phyloP scores from a whole-genome alignment of 1,140 invertebrate genomes.

The Brachionus sp. region DNA sequence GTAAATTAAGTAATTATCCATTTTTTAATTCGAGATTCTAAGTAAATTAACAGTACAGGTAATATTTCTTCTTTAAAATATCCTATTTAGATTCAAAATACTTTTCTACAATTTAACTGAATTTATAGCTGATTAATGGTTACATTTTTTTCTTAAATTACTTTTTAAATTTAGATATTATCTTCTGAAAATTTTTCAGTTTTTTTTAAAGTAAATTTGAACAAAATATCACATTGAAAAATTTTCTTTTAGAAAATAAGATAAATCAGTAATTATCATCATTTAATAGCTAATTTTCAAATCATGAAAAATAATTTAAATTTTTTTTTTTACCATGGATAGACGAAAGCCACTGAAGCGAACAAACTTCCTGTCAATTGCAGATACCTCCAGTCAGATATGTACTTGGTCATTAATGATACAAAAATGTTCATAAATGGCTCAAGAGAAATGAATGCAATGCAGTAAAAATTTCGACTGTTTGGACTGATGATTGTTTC shows the following conservation, averaged over 20 bases:
- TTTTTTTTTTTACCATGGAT: constrained; percentile 33
- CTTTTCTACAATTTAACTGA: too few relatives aligned
- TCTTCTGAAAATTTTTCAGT: background rate
- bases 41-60: too few relatives aligned
- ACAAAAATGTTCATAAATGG: constrained; percentile 4
- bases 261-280: background rate
- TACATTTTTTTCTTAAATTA: too few relatives aligned
- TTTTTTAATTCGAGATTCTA: too few relatives aligned
- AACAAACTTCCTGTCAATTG: constrained; percentile 33
- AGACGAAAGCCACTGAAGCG: background rate
- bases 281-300: background rate
- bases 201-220: background rate
- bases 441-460: background rate
- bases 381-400: constrained; percentile 30
- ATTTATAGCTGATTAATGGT: too few relatives aligned
- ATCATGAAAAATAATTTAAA: too few relatives aligned
- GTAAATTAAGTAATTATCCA: too few relatives aligned
- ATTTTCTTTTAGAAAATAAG: background rate
- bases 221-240: background rate
- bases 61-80: too few relatives aligned
- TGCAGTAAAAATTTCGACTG: background rate
- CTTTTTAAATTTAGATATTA: too few relatives aligned
- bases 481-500: background rate
- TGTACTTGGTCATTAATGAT: background rate
- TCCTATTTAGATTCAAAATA: too few relatives aligned